Base-by-base conservation (phyloP, 2,797 vertebrate species). In the Chromobotia macracanthus region DNA sequence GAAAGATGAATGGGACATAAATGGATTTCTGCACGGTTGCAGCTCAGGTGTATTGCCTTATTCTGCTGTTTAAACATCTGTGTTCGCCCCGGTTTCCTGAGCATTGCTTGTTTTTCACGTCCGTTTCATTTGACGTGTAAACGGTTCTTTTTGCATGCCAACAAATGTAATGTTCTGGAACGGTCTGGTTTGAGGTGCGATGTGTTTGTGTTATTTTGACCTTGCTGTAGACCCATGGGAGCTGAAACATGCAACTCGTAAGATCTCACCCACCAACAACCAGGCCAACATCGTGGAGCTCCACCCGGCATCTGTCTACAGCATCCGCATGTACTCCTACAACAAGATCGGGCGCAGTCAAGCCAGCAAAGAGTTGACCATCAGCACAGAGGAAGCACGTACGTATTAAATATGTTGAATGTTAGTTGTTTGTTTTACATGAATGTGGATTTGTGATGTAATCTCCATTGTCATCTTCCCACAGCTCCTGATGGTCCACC, bases 331-430 rank as follows among this genome's bases (percentile, higher is more conserved):
- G 96, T 99, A 96, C 86, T 99, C 97, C 67, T 98, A 97, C 92
- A 99, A 99, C 84, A 93, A 96, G 80, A 99, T 99, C 0, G 97
- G 97, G 44, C 97, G 95, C 84, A 98, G 97, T 0, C 96, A 98
- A 86, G 95, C 97, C 0, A 99, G 97, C 90, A 99, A 99, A 87
- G 97, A 99, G 79, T 94, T 99, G 82, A 99, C 97, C 80, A 92
- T 98, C 90, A 99, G 97, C 93, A 99, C 97, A 0, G 97, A 99
- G 87, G 97, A 99, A 93, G 97, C 97, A 25, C 96, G 97, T 98
- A 87, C 84, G 93, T 84, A 3, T 28, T 99, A 44, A 13, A 56
- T 28, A 35, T 18, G 11, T 11, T 23, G 18, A 25, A 21, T 0
- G 1, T 6, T 28, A 13, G n/a, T 3, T 2, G 9, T 25, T 55